Evolutionary conservation across 2,797 vertebrate genomes (phyloP).

Genomic region (Acropternis orthonyx): DNA sequence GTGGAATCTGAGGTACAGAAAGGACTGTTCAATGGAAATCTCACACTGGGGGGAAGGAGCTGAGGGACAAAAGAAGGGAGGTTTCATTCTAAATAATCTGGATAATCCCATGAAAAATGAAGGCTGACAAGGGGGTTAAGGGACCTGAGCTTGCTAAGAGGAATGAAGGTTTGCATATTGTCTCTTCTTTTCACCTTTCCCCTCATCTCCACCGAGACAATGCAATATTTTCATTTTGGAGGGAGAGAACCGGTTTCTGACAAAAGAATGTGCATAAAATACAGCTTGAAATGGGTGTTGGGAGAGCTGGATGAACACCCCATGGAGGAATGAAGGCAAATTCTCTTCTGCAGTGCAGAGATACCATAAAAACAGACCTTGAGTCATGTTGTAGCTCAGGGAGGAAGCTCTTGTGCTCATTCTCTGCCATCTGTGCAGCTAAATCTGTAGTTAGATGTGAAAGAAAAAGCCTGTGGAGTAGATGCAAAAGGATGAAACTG

Average conservation of each 20-base stretch:
- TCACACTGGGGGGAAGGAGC: neutral
- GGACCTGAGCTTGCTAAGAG: neutral
- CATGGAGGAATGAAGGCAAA: neutral
- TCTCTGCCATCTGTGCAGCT: neutral
- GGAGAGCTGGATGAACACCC: neutral
- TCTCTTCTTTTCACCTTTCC: neutral
- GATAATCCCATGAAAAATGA: neutral
- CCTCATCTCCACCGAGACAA: neutral
- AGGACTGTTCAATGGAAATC: neutral
- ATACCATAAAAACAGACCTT: neutral
- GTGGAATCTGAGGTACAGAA: constrained; percentile 90
- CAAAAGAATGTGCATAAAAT: neutral
- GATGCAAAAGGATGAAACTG: neutral
- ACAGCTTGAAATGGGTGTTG: neutral
- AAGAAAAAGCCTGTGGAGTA: neutral
- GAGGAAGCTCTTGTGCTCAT: neutral
- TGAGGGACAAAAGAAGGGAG: neutral
- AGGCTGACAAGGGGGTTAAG: neutral
- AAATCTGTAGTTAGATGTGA: neutral
- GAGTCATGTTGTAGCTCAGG: neutral
- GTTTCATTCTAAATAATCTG: neutral
- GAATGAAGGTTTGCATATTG: neutral
- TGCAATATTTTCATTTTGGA: neutral
- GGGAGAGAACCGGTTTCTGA: neutral
- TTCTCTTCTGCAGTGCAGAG: neutral